A percentile compares a stretch with the other conserved stretches of the same genome.
phyloP scores from a whole-genome alignment of 2,888 invertebrate species.

The Nemurella pictetii region DNA sequence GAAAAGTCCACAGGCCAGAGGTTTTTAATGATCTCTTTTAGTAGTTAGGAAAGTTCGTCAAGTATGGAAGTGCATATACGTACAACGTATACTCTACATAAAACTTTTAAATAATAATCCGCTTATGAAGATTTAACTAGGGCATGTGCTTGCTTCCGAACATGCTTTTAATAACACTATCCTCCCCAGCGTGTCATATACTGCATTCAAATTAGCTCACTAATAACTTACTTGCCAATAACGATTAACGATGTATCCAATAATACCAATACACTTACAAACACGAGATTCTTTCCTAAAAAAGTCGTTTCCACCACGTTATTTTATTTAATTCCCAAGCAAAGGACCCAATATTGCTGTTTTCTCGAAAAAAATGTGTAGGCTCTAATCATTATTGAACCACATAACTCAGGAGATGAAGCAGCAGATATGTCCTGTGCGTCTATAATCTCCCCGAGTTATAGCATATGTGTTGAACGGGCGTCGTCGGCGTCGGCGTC shows the following conservation, averaged over 20 bases:
- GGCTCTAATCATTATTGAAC: neutral
- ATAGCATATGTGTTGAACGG: neutral
- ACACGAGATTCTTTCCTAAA: too few relatives aligned
- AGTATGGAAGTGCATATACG: constrained; percentile 1
- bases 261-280: neutral
- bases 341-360: neutral
- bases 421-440: neutral
- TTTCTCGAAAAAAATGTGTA: neutral
- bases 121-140: constrained; percentile 28
- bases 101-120: constrained; percentile 38
- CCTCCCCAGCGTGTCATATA: neutral
- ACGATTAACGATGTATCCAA: neutral
- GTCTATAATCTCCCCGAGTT: neutral
- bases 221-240: neutral
- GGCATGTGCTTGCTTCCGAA: neutral
- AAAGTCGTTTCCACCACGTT: too few relatives aligned
- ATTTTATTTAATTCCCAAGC: too few relatives aligned
- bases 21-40: constrained; percentile 27
- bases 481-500: neutral
- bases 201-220: neutral
- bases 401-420: neutral
- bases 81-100: neutral
- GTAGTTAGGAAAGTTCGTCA: constrained; percentile 17
- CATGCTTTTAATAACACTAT: neutral
- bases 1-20: constrained; percentile 27